Evolutionary conservation across 2,888 invertebrate genomes (phyloP).

Genomic region (Tuberolachnus salignus): DNA sequence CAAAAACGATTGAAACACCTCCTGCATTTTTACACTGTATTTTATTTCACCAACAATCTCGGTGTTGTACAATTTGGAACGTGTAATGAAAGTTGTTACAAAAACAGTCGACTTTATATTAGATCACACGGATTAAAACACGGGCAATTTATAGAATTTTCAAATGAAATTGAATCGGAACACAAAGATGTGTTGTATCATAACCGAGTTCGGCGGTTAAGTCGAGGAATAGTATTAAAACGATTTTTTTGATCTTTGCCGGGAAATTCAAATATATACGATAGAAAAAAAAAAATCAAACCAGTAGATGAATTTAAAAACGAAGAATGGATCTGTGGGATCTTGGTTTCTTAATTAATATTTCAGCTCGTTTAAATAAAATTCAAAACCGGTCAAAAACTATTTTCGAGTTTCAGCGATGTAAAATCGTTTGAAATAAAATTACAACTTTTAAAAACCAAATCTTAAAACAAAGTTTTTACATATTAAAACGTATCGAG

Average conservation of each 20-base stretch:
- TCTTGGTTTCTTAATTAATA: slow-evolving; percentile 16
- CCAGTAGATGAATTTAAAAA: slow-evolving; percentile 56
- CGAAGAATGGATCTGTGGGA: not conserved
- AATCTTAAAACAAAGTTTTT: not conserved
- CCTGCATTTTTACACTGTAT: too few relatives aligned
- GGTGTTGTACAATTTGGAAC: too few relatives aligned
- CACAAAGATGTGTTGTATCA: slow-evolving; percentile 42
- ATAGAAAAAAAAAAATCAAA: slow-evolving; percentile 58
- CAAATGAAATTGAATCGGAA: slow-evolving; percentile 44
- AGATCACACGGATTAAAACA: slow-evolving; percentile 45
- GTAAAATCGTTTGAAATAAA: slow-evolving; percentile 8
- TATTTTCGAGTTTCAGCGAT: not conserved
- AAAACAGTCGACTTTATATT: slow-evolving; percentile 44
- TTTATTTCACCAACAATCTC: too few relatives aligned
- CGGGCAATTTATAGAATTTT: slow-evolving; percentile 47
- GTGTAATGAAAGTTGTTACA: slow-evolving; percentile 36
- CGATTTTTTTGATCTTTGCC: slow-evolving; percentile 57
- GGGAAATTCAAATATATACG: slow-evolving; percentile 58
- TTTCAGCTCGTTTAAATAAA: not conserved
- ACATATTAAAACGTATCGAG: not conserved
- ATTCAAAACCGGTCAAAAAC: not conserved
- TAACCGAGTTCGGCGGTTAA: slow-evolving; percentile 43
- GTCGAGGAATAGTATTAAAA: slow-evolving; percentile 58
- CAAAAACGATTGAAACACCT: too few relatives aligned
- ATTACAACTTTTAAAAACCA: not conserved